phyloP scores from a whole-genome alignment of 1,140 invertebrate species.

The Sitobion miscanthi region DNA sequence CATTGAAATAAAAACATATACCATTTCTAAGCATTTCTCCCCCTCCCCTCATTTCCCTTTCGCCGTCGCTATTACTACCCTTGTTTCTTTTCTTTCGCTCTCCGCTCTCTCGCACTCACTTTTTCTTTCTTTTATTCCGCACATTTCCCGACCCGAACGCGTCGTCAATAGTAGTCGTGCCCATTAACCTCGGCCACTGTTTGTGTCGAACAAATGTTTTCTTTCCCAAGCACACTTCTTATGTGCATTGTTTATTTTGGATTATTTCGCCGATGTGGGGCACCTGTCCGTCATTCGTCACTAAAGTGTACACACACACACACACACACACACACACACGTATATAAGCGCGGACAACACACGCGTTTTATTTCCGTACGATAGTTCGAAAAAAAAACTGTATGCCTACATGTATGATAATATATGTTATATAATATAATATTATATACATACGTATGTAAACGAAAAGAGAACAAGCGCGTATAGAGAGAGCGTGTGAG shows the following conservation, averaged over 20 bases:
- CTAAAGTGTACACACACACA: background rate
- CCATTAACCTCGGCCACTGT: conserved; percentile 41
- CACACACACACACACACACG: too few relatives aligned
- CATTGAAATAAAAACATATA: conserved; percentile 40
- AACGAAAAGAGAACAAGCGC: conserved; percentile 29
- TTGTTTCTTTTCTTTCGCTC: background rate
- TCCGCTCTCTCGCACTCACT: background rate
- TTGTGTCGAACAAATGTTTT: conserved; percentile 55
- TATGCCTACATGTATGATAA: background rate
- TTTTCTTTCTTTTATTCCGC: background rate
- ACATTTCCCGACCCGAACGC: conserved; percentile 27
- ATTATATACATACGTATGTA: background rate
- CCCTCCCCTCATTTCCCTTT: background rate
- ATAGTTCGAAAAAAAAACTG: background rate
- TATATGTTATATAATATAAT: background rate
- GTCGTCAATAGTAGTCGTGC: conserved; percentile 40
- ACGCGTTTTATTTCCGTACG: background rate
- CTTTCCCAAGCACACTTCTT: conserved; percentile 56
- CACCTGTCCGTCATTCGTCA: conserved; percentile 55
- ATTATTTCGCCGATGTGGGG: conserved; percentile 49
- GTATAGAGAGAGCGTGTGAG: background rate
- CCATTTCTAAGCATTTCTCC: conserved; percentile 36
- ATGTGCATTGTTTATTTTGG: conserved; percentile 51
- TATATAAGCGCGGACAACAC: background rate
- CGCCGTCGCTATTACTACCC: background rate